Evolutionary conservation across 23 tunicate species (phyloP).

Genomic region (Ascidia mentula): DNA sequence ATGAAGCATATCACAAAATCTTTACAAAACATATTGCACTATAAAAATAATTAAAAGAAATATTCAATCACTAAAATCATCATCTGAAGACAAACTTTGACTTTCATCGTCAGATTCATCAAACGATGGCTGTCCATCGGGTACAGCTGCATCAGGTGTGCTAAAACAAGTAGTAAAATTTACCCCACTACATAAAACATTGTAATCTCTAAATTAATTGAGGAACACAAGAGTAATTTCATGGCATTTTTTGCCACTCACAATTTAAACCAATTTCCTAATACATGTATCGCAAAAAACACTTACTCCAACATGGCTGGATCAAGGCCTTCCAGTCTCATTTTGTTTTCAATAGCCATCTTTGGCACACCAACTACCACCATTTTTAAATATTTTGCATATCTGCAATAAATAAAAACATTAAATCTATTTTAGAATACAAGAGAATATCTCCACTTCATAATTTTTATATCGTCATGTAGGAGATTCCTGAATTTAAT

Average conservation of each 20-base stretch:
- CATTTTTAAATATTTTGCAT: slow-evolving; percentile 85
- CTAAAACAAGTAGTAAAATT: slow-evolving; percentile 30
- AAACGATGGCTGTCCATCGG: slow-evolving; percentile 36
- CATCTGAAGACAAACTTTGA: slow-evolving; percentile 67
- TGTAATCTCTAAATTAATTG: too few relatives aligned
- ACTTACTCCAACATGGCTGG: slow-evolving; percentile 81
- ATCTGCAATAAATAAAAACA: slow-evolving; percentile 24
- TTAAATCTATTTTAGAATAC: neutral
- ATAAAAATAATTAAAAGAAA: neutral
- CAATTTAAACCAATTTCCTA: too few relatives aligned
- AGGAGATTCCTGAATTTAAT: too few relatives aligned
- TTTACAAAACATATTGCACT: neutral
- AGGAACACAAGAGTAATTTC: too few relatives aligned
- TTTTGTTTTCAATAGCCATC: slow-evolving; percentile 69
- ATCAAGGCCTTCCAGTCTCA: slow-evolving; percentile 86
- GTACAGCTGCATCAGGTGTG: slow-evolving; percentile 91
- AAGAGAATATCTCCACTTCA: neutral
- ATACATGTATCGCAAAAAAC: neutral
- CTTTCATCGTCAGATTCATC: slow-evolving; percentile 60
- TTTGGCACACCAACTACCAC: slow-evolving; percentile 87
- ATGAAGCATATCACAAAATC: too few relatives aligned
- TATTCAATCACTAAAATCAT: slow-evolving; percentile 77
- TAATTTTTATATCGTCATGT: too few relatives aligned
- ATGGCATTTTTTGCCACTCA: too few relatives aligned
- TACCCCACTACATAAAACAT: too few relatives aligned